Evolutionary conservation across 2,797 vertebrate species (phyloP).

Genomic region (Rousettus madagascariensis): DNA sequence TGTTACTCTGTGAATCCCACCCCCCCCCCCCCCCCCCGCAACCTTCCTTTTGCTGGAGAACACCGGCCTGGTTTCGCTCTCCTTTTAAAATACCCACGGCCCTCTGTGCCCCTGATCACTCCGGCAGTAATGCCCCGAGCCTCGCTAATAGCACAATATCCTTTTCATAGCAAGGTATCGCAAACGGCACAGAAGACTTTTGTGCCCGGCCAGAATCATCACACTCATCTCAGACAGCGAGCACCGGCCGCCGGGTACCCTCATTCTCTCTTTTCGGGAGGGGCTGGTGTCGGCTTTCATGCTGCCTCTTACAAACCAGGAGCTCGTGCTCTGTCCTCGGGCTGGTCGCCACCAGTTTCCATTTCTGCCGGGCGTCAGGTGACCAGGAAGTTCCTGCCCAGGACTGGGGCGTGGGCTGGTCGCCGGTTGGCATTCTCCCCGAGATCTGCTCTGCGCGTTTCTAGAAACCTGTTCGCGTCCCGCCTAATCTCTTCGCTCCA

Average conservation of each 20-base stretch:
- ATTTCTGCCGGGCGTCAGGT: not conserved
- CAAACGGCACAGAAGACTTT: constrained; percentile 40
- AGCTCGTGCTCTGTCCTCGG: not conserved
- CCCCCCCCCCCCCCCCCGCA: not conserved
- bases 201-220: not conserved
- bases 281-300: not conserved
- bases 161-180: constrained; percentile 51
- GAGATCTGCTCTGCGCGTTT: not conserved
- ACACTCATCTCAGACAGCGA: not conserved
- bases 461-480: not conserved
- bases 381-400: not conserved
- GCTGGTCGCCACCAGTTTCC: not conserved
- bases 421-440: not conserved
- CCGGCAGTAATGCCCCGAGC: not conserved
- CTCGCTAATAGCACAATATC: constrained; percentile 33
- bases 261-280: constrained; percentile 42
- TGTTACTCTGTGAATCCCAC: not conserved
- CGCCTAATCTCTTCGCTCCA: not conserved
- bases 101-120: constrained; percentile 2
- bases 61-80: constrained; percentile 39
- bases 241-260: not conserved
- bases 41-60: not conserved
- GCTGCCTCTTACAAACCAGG: not conserved
- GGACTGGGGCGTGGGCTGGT: not conserved
- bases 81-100: constrained; percentile 60